Base-by-base conservation (phyloP, 1,140 invertebrate genomes). In the Plodia interpunctella region DNA sequence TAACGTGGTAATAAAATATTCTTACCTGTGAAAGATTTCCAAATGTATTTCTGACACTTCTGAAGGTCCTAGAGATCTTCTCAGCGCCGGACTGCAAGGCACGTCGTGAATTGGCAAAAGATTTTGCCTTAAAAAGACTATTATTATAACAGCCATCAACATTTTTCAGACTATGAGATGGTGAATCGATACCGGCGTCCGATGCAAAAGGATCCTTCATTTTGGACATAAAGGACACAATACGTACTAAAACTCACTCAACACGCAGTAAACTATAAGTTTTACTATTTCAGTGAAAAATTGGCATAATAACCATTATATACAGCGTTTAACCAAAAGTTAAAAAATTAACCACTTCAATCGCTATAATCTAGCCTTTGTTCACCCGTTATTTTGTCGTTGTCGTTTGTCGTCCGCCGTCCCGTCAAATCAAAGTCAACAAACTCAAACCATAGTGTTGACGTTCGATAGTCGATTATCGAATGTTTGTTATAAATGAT, bases 191-290 rank as follows among this genome's bases (percentile, higher is more conserved):
- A 76, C 58, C 68, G 21, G 76, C 78, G 59, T 86, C 86, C 51
- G 71, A 72, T 50, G 76, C 79, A 74, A 88, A 88, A 44, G 84
- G 78, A 74, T 88, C 86, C 65, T 82, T 87, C 83, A 87, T 88
- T 78, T 75, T 87, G 18, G 52, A 32, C 9, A 44, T 60, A 62
- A 44, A 44, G 38, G 38, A 2, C 11, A 32, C 30, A 32, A 32
- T 32, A 32, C 6, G 30, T 32, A 32, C 11, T 32, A 32, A 32
- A 32, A 10, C 30, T 32, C 6, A 32, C 30, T 32, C 21, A 2
- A 25, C 11, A 32, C 3, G 1, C 11, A 32, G 1, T 1, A 5
- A 32, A 32, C 10, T 10, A 4, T 32, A 32, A n/a, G n/a, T n/a
- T n/a, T 32, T 32, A 11, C 4, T 32, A 10, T 32, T 32, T 32